Percentiles rank a stretch among this genome's conserved stretches.
Conservation (phyloP, 2,113 vertebrate genomes). For the Melanerpes formicivorus region DNA sequence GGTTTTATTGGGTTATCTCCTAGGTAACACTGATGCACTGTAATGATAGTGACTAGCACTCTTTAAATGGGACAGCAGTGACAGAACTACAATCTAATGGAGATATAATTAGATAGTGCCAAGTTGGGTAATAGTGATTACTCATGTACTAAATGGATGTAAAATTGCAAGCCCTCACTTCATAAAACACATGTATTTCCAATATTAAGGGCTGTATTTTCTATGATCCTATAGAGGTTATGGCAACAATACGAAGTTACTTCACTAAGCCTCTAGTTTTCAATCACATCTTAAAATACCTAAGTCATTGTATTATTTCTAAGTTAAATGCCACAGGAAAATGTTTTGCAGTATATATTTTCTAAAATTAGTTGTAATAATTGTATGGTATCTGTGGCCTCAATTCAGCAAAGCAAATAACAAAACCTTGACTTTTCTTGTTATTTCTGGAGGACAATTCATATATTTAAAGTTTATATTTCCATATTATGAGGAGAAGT, state of each 20-base stretch:
- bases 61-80: slow-evolving; percentile 28
- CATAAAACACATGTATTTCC: not conserved
- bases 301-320: not conserved
- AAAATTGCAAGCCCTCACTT: slow-evolving; percentile 24
- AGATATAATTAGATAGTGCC: slow-evolving; percentile 19
- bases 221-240: not conserved
- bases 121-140: slow-evolving; percentile 21
- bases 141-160: not conserved
- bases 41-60: slow-evolving; percentile 23
- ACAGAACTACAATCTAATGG: not conserved
- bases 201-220: not conserved
- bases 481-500: not conserved
- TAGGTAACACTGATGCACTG: slow-evolving; percentile 27
- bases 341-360: not conserved
- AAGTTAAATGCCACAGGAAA: not conserved
- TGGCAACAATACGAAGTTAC: not conserved
- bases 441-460: slow-evolving; percentile 6
- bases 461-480: slow-evolving; percentile 11
- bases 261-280: not conserved
- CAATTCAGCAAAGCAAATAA: not conserved
- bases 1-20: slow-evolving; percentile 47
- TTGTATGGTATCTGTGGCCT: not conserved
- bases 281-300: not conserved
- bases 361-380: not conserved
- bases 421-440: not conserved